phyloP scores from a whole-genome alignment of 2,888 invertebrate species.

The Zhengitettix transpicula region DNA sequence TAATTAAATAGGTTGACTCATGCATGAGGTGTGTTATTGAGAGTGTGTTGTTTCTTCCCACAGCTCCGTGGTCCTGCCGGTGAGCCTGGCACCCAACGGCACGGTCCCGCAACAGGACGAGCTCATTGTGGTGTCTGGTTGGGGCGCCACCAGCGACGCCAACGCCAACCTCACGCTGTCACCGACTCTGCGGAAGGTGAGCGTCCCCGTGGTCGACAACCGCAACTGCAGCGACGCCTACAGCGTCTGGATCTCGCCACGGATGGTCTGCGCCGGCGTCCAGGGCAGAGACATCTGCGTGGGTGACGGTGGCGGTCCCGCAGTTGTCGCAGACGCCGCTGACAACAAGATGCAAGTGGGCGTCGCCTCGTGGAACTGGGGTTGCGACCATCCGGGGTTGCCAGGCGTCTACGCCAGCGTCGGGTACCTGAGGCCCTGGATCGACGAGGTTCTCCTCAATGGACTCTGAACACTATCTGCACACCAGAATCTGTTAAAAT shows the following conservation, averaged over 20 bases:
- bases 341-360: not conserved
- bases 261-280: not conserved
- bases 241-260: conserved; percentile 22
- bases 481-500: too few relatives aligned
- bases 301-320: not conserved
- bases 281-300: not conserved
- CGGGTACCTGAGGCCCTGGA: not conserved
- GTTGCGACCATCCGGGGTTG: not conserved
- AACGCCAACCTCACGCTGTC: not conserved
- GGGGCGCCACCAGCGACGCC: too few relatives aligned
- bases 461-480: too few relatives aligned
- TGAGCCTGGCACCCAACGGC: too few relatives aligned
- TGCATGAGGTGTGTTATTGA: too few relatives aligned
- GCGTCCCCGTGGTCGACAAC: not conserved
- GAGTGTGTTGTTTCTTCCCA: too few relatives aligned
- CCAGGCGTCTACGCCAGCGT: not conserved
- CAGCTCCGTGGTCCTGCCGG: too few relatives aligned
- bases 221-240: not conserved
- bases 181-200: not conserved
- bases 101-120: too few relatives aligned
- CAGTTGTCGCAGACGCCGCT: not conserved
- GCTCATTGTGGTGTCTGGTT: too few relatives aligned
- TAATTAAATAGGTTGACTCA: too few relatives aligned
- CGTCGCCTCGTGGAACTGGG: not conserved
- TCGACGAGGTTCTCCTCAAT: not conserved